A percentile compares a stretch with the other conserved stretches of the same genome.
Conservation (phyloP, 2,113 vertebrate genomes). For the Spizaetus ornatus region DNA sequence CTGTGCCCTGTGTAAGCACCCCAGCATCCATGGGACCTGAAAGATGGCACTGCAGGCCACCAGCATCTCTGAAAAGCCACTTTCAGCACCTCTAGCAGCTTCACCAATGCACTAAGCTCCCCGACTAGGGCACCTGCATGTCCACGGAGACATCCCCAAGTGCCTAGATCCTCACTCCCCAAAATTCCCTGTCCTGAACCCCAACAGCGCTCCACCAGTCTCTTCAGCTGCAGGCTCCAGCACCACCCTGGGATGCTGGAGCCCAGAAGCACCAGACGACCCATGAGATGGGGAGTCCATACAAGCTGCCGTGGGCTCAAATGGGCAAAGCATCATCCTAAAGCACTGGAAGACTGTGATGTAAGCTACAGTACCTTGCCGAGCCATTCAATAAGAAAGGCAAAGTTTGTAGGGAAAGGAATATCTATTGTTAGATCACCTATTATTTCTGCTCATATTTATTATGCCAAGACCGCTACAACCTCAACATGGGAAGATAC, state of each 20-base stretch:
- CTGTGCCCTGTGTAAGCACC: not conserved
- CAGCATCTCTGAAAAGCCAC: not conserved
- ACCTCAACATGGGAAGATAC: conserved; percentile 22
- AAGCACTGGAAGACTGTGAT: not conserved
- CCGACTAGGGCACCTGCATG: not conserved
- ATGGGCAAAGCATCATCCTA: not conserved
- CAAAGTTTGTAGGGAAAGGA: not conserved
- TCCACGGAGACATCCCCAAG: not conserved
- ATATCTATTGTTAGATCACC: not conserved
- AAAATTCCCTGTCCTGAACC: not conserved
- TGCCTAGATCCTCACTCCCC: not conserved
- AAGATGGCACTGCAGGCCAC: not conserved
- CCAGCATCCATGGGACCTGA: not conserved
- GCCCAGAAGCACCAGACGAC: not conserved
- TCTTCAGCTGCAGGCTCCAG: not conserved
- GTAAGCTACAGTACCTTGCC: not conserved
- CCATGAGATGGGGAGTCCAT: not conserved
- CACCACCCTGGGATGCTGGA: not conserved
- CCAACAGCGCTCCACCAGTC: not conserved
- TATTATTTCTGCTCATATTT: conserved; percentile 23
- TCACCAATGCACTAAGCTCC: not conserved
- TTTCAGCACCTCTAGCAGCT: not conserved
- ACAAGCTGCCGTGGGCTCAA: not conserved
- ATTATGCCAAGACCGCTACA: not conserved
- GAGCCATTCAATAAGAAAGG: not conserved